These are phyloP conservation scores for Rhinolophus ferrumequinum DNA, from an alignment of 2,113 vertebrate species.

Conservation along the genomic window DNA sequence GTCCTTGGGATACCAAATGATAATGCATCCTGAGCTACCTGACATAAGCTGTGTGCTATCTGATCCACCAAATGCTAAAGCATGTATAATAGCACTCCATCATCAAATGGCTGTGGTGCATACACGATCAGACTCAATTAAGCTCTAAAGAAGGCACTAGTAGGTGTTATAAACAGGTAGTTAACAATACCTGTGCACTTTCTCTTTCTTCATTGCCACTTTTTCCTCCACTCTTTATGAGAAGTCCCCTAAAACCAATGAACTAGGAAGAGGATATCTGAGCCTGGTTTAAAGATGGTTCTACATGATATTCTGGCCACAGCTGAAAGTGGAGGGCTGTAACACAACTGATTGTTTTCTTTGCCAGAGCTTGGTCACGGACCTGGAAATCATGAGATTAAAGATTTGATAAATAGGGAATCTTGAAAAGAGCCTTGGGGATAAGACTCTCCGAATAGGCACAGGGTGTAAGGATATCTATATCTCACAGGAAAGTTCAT, in stretches of 20 bases:
- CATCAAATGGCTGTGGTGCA: neutral
- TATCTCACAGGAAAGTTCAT: neutral
- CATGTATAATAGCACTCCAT: neutral
- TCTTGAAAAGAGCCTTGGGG: neutral
- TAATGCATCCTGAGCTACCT: neutral
- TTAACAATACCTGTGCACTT: rapidly evolving
- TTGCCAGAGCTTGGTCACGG: neutral
- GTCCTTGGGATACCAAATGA: neutral
- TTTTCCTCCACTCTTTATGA: neutral
- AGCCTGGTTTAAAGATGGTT: neutral
- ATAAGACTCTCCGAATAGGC: neutral
- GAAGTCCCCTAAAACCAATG: neutral
- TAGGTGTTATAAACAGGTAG: neutral
- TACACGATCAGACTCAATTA: neutral
- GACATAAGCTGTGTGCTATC: neutral
- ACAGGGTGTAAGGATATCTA: neutral
- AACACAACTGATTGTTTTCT: neutral
- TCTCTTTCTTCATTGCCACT: neutral
- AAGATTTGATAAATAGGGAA: neutral
- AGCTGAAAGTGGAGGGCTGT: neutral
- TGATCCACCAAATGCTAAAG: neutral
- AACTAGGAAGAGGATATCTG: neutral
- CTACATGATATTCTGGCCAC: neutral
- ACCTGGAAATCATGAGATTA: neutral
- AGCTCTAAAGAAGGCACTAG: neutral